Evolutionary conservation across 2,888 invertebrate genomes (phyloP).

Genomic region (Tenthredo scrophulariae): DNA sequence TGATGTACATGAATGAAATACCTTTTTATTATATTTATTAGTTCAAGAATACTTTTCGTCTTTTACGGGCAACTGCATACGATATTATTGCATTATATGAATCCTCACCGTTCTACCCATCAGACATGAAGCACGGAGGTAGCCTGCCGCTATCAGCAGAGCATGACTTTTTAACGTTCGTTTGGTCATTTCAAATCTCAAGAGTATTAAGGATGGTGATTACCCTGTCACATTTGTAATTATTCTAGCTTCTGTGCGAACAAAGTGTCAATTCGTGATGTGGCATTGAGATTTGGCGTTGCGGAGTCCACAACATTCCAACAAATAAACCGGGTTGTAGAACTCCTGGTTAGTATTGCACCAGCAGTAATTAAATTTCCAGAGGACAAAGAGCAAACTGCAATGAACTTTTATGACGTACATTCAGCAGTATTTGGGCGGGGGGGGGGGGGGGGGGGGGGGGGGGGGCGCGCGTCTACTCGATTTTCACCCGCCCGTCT

Average conservation of each 20-base stretch:
- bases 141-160: too few relatives aligned
- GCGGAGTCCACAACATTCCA: constrained; percentile 1
- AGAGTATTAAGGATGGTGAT: too few relatives aligned
- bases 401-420: constrained; percentile 34
- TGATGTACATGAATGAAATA: too few relatives aligned
- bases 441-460: too few relatives aligned
- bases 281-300: constrained; percentile 26
- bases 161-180: too few relatives aligned
- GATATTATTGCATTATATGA: background rate
- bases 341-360: constrained; percentile 38
- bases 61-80: background rate
- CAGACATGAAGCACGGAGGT: too few relatives aligned
- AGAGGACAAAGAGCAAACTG: constrained; percentile 1
- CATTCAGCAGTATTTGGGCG: background rate
- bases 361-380: constrained; percentile 38
- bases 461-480: too few relatives aligned
- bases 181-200: too few relatives aligned
- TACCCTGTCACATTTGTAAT: background rate
- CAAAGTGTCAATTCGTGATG: constrained; percentile 24
- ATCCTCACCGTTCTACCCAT: background rate
- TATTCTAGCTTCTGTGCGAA: background rate
- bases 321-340: constrained; percentile 35
- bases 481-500: too few relatives aligned
- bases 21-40: background rate
- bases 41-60: background rate